phyloP scores from a whole-genome alignment of 2,888 invertebrate species.

The Agrotis ipsilon region DNA sequence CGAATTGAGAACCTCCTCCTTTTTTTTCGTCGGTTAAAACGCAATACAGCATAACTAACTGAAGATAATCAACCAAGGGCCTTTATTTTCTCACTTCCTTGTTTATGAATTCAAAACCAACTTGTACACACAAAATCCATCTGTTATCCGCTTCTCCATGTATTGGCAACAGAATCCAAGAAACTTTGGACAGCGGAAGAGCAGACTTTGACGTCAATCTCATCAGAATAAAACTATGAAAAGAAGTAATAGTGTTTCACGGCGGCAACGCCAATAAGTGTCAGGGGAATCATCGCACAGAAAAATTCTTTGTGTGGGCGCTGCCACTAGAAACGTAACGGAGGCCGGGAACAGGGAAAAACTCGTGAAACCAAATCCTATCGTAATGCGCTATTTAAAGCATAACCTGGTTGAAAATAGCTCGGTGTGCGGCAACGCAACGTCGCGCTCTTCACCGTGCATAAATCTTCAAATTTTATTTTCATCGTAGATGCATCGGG shows the following conservation, averaged over 20 bases:
- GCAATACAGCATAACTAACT: not conserved
- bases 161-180: constrained; percentile 19
- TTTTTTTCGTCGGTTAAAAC: no score
- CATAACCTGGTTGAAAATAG: constrained; percentile 90
- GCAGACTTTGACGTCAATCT: constrained; percentile 58
- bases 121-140: constrained; percentile 25
- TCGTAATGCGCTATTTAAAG: constrained; percentile 91
- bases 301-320: constrained; percentile 86
- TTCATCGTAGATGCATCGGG: constrained; percentile 85
- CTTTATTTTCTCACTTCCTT: constrained; percentile 12
- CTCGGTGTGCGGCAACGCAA: constrained; percentile 88
- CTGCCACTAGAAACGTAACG: constrained; percentile 80
- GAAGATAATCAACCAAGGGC: constrained; percentile 24
- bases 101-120: constrained; percentile 2
- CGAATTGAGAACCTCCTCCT: no score
- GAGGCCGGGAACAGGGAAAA: constrained; percentile 88
- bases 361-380: constrained; percentile 91
- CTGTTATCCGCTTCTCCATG: constrained; percentile 1
- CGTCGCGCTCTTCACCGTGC: constrained; percentile 87
- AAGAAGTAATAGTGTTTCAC: constrained; percentile 64
- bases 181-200: constrained; percentile 37
- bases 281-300: constrained; percentile 78
- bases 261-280: constrained; percentile 76
- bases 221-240: constrained; percentile 61
- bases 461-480: constrained; percentile 90